phyloP scores from a whole-genome alignment of 2,888 invertebrate species.

The Drosophila mulleri region DNA sequence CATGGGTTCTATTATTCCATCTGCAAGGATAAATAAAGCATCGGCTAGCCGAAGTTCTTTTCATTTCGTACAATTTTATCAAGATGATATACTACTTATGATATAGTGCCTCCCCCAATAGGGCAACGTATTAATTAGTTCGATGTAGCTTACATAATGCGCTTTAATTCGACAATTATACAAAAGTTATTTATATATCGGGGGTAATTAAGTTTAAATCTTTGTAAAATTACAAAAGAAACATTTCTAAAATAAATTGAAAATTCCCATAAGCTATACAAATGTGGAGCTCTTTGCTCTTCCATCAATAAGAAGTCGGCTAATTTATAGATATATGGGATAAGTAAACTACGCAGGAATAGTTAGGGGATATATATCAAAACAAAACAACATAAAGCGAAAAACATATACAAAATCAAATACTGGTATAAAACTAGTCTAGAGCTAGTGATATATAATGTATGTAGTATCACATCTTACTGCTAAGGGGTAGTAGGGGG shows the following conservation, averaged over 20 bases:
- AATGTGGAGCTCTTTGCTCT: background rate
- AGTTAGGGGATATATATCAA: constrained; percentile 36
- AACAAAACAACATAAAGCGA: constrained; percentile 40
- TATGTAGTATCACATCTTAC: constrained; percentile 38
- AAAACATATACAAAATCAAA: constrained; percentile 33
- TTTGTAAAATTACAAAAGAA: background rate
- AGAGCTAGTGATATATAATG: constrained; percentile 21
- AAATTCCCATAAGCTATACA: constrained; percentile 21
- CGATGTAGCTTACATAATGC: constrained; percentile 15
- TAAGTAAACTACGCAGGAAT: constrained; percentile 37
- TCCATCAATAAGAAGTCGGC: constrained; percentile 24
- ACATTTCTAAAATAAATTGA: constrained; percentile 1
- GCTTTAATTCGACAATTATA: background rate
- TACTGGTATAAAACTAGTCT: constrained; percentile 38
- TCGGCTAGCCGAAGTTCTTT: constrained; percentile 8
- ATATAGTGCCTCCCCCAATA: background rate
- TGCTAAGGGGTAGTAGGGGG: constrained; percentile 31
- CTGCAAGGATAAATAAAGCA: constrained; percentile 8
- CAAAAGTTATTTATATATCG: constrained; percentile 3
- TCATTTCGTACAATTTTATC: constrained; percentile 10
- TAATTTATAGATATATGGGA: constrained; percentile 22
- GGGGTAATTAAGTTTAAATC: background rate
- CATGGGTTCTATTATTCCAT: background rate
- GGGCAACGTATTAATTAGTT: background rate
- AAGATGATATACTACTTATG: constrained; percentile 15